Percentiles rank a stretch among this genome's conserved stretches.
These are phyloP conservation scores for Fringilla coelebs DNA, from an alignment of 2,797 vertebrate genomes.

Conservation along the genomic window DNA sequence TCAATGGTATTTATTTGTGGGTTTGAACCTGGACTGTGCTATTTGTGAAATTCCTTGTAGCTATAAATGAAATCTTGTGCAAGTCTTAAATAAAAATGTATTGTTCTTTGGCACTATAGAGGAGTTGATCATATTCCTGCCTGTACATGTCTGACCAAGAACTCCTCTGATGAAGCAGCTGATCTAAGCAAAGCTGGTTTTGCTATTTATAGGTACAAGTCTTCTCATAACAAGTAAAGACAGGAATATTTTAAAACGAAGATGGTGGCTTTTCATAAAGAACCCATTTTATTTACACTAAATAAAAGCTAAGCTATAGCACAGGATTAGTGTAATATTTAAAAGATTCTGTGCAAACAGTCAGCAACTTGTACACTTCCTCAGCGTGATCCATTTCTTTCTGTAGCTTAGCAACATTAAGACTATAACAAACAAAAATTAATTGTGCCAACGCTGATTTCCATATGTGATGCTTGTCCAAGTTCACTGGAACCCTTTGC, in stretches of 20 bases:
- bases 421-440: constrained; percentile 66
- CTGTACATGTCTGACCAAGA: constrained; percentile 65
- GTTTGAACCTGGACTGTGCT: constrained; percentile 16
- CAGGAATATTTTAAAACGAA: constrained; percentile 38
- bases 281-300: constrained; percentile 68
- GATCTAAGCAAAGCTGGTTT: constrained; percentile 56
- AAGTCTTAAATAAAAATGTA: constrained; percentile 45
- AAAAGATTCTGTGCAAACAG: constrained; percentile 69
- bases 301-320: constrained; percentile 62
- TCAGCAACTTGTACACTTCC: constrained; percentile 61
- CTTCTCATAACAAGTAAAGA: constrained; percentile 59
- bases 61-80: constrained; percentile 58
- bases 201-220: constrained; percentile 63
- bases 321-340: constrained; percentile 64
- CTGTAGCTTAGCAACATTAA: constrained; percentile 69
- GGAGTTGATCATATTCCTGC: constrained; percentile 52
- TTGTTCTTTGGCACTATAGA: constrained; percentile 51
- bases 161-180: constrained; percentile 48
- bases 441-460: constrained; percentile 58
- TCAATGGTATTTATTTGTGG: constrained; percentile 42
- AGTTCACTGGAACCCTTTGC: constrained; percentile 35
- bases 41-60: constrained; percentile 36
- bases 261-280: constrained; percentile 51
- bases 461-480: constrained; percentile 24
- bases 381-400: not conserved